phyloP scores from a whole-genome alignment of 2,888 invertebrate species.

The Dicyrtomina minuta region DNA sequence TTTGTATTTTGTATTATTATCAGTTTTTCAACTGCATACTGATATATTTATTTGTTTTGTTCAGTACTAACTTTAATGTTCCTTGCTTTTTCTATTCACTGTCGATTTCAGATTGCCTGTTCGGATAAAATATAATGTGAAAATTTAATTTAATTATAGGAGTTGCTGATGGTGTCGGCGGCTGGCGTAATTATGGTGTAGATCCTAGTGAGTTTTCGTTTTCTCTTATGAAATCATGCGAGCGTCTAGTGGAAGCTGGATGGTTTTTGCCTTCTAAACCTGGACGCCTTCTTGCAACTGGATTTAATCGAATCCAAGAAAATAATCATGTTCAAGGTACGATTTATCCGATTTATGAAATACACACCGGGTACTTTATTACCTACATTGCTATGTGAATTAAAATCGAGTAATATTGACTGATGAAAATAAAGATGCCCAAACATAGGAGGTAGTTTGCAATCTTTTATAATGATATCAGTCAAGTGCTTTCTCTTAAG shows the following conservation, averaged over 20 bases:
- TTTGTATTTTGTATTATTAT: slow-evolving; percentile 8
- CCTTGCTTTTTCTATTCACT: not conserved
- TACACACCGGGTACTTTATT: no score
- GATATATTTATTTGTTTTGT: no score
- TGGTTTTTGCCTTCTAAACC: slow-evolving; percentile 84
- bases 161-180: slow-evolving; percentile 98
- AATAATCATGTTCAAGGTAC: slow-evolving; percentile 88
- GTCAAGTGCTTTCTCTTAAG: no score
- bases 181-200: slow-evolving; percentile 96
- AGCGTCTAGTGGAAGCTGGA: slow-evolving; percentile 84
- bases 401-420: no score
- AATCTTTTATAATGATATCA: no score
- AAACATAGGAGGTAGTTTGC: no score
- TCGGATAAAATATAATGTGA: no score
- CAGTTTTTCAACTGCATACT: not conserved
- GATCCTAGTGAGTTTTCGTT: slow-evolving; percentile 96
- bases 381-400: no score
- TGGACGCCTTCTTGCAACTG: slow-evolving; percentile 82
- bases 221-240: slow-evolving; percentile 91
- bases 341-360: no score
- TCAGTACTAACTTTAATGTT: not conserved
- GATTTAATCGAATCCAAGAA: slow-evolving; percentile 87
- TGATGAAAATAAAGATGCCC: no score
- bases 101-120: no score
- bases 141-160: no score